Base-by-base conservation (phyloP, 92 coral and sea anemone genomes). In the Siderastrea radians region DNA sequence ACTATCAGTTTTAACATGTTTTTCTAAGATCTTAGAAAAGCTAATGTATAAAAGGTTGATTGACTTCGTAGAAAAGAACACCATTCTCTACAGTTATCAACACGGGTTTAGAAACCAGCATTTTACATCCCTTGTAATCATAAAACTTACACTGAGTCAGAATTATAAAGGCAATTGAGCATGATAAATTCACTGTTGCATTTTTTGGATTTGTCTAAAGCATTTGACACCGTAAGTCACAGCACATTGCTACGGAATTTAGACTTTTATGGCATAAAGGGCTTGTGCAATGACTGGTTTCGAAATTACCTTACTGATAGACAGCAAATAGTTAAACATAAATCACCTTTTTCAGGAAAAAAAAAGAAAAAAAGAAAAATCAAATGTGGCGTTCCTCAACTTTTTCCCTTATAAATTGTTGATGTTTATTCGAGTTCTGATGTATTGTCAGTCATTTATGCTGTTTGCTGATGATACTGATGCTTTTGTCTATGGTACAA, bases 11-110 rank as follows among this genome's bases (percentile, higher is more conserved):
- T 16, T 84, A 19, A 14, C 82, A 1, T 14, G 49, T 19, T 85
- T 85, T 12, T 75, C 82, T 10, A 85, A 85, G 74, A 9, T 84
- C 43, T 52, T 84, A 12, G 82, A 84, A 54, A 72, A 62, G n/a
- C 11, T 74, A 1, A 26, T 84, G 71, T 84, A 61, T 17, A 65
- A 62, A 7, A 38, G 82, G 1, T 16, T 85, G 8, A 46, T n/a
- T 63, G 45, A 60, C 6, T 74, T 47, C 59, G 8, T 85, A 46
- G 82, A 73, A 74, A 74, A 84, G 19, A 6, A 73, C 44, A n/a
- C 60, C 14, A 60, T 73, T 11, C 60, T 75, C 8, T 72, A 49
- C 11, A 6, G 58, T 4, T 3, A 74, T 14, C 81, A 84, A 59
- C 59, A 12, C 45, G 88, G 81, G 3, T 84, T 84, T 11, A 53